Percentiles rank a stretch among this genome's conserved stretches.
Conservation (phyloP, 2,888 invertebrate species). For the Apodemia mormo region DNA sequence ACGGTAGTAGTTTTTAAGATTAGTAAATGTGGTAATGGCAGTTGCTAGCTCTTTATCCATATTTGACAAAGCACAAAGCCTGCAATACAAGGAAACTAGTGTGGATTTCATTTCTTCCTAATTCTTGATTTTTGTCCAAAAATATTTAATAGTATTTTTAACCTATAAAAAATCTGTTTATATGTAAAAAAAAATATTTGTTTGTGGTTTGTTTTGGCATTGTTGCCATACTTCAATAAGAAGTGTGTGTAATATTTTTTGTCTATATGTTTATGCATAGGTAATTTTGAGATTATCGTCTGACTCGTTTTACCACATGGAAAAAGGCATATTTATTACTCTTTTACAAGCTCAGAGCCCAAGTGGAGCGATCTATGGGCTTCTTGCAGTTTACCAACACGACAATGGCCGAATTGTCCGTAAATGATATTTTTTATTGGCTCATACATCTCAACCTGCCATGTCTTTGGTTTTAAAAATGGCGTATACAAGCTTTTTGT, state of each 20-base stretch:
- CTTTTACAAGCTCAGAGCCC: constrained; percentile 77
- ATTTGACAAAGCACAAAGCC: too few relatives aligned
- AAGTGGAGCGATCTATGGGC: constrained; percentile 79
- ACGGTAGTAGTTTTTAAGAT: too few relatives aligned
- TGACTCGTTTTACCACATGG: constrained; percentile 77
- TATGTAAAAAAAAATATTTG: not conserved
- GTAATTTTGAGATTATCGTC: constrained; percentile 58
- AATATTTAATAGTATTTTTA: too few relatives aligned
- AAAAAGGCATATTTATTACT: constrained; percentile 76
- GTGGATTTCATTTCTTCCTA: too few relatives aligned
- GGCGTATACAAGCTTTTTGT: constrained; percentile 84
- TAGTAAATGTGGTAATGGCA: too few relatives aligned
- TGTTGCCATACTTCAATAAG: constrained; percentile 50
- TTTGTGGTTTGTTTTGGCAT: constrained; percentile 15
- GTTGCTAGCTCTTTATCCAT: too few relatives aligned
- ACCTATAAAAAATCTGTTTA: too few relatives aligned
- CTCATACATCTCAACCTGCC: constrained; percentile 77
- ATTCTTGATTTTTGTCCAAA: too few relatives aligned
- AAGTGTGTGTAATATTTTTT: not conserved
- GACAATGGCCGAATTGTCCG: constrained; percentile 81
- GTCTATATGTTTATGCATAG: constrained; percentile 7
- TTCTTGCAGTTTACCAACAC: constrained; percentile 81
- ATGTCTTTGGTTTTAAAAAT: constrained; percentile 83
- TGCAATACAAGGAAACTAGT: too few relatives aligned
- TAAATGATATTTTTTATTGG: constrained; percentile 81